phyloP scores from a whole-genome alignment of 2,888 invertebrate species.

The Cataglyphis rosenhaueri region DNA sequence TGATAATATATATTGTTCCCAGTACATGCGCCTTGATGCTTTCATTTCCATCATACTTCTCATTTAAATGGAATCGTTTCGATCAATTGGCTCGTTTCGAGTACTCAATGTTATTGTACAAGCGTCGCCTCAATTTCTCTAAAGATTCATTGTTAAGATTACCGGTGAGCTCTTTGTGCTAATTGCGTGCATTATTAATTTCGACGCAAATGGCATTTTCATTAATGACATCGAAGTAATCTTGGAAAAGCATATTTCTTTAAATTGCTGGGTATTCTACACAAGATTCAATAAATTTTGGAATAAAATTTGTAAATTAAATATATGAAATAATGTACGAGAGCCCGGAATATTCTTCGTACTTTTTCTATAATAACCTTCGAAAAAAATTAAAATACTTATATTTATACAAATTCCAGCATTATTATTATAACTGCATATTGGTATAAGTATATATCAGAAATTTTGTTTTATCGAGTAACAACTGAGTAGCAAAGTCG shows the following conservation, averaged over 20 bases:
- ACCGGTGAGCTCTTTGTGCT: not conserved
- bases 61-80: constrained; percentile 31
- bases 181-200: constrained; percentile 27
- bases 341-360: not conserved
- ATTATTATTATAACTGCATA: not conserved
- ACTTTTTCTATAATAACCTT: not conserved
- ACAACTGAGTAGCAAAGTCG: not conserved
- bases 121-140: not conserved
- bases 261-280: not conserved
- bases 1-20: constrained; percentile 4
- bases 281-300: not conserved
- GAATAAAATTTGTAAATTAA: not conserved
- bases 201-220: constrained; percentile 12
- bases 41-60: constrained; percentile 31
- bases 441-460: not conserved
- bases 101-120: constrained; percentile 23
- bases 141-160: constrained; percentile 15
- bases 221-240: constrained; percentile 7
- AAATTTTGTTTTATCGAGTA: not conserved
- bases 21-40: not conserved
- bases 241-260: not conserved
- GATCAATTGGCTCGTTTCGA: constrained; percentile 14
- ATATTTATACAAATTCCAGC: not conserved
- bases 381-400: not conserved
- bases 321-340: not conserved